Percentiles rank a stretch among this genome's conserved stretches.
These are phyloP conservation scores for Microctonus aethiopoides DNA, from an alignment of 2,888 invertebrate genomes.

Conservation along the genomic window DNA sequence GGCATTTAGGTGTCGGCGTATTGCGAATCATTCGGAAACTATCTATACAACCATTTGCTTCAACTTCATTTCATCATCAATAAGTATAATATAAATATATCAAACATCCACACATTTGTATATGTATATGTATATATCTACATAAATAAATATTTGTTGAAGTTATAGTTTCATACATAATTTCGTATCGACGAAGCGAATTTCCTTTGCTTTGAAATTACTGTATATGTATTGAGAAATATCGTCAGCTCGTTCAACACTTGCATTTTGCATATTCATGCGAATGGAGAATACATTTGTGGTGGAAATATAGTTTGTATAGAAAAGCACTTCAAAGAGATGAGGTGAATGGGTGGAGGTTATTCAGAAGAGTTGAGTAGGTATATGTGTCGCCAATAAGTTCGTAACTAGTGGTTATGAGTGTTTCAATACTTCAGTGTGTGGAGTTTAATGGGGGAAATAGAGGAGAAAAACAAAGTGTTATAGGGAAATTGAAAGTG, in stretches of 20 bases:
- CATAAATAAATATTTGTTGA: background rate
- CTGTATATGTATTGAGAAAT: conserved; percentile 47
- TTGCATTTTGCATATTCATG: conserved; percentile 60
- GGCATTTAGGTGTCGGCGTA: conserved; percentile 30
- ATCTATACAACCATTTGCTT: conserved; percentile 6
- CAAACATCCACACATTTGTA: too few species aligned
- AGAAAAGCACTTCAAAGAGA: too few species aligned
- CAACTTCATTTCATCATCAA: background rate
- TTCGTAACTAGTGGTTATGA: conserved; percentile 46
- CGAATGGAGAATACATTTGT: conserved; percentile 10
- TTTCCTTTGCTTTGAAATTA: conserved; percentile 49
- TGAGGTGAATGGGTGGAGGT: background rate
- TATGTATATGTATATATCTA: background rate
- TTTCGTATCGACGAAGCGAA: conserved; percentile 49
- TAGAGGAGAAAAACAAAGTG: too few species aligned
- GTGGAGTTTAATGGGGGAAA: too few species aligned
- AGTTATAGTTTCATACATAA: background rate
- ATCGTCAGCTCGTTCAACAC: conserved; percentile 55
- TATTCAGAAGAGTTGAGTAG: conserved; percentile 13
- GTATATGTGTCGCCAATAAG: conserved; percentile 59
- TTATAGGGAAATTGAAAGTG: too few species aligned
- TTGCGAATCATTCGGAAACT: background rate
- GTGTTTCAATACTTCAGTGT: too few species aligned
- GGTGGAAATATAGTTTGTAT: background rate
- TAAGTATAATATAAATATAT: background rate